Base-by-base conservation (phyloP, 2,888 invertebrate genomes). In the Imbricaverruca yamaguchii region DNA sequence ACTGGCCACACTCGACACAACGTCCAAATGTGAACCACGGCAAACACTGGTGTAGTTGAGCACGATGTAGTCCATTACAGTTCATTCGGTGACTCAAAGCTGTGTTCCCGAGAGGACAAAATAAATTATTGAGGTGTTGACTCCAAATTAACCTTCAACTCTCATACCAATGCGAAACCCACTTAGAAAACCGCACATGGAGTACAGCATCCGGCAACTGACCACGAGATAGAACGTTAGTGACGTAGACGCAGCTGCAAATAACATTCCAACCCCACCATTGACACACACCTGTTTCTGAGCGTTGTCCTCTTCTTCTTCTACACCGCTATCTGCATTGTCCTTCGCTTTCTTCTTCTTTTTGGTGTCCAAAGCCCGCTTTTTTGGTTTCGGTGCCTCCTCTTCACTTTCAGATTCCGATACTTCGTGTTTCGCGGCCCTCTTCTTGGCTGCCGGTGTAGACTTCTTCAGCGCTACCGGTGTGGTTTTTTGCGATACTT, bases 321-420 rank as follows among this genome's bases (percentile, higher is more conserved):
- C 74, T 11, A 69, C 69, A n/a, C 56, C 80, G 55, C 67, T 61
- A n/a, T 53, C 56, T 10, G 10, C 61, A 21, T 61, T 81, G 3
- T 78, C 61, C 56, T n/a, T 78, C 55, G 18, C 7, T 53, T 78
- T 74, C 56, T 57, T 78, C 15, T 61, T 78, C 11, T 12, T 13
- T 21, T 61, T 63, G 15, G 8, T 25, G 25, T 2, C 63, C 15
- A 25, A 53, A n/a, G 39, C 10, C 4, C 69, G 25, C 79, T 81
- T 61, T 25, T 25, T 80, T 25, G 69, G 53, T n/a, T 63, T 74
- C 53, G 69, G 80, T 56, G 7, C 80, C 74, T 81, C 80, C 23
- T 61, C 69, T 12, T 65, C n/a, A 25, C 23, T 61, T 69, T 74
- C 74, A 6, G 74, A 74, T 0, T 55, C 55, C 21, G 74, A 74